A percentile compares a stretch with the other conserved stretches of the same genome.
Evolutionary conservation across 2,113 vertebrate genomes (phyloP).

Genomic region (Rattus rattus): DNA sequence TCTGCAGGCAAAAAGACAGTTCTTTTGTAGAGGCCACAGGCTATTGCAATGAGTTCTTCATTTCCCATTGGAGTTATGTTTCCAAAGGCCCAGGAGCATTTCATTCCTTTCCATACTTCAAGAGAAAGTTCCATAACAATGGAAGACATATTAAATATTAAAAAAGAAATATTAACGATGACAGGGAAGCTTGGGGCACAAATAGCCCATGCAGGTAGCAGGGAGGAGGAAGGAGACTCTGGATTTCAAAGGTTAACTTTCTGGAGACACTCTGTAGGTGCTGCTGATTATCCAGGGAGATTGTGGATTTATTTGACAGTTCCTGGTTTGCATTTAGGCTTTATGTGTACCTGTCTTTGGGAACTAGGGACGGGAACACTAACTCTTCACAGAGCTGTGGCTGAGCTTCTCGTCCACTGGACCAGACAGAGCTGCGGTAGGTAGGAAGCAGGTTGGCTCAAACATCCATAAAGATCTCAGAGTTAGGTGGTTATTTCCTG

Average conservation of each 20-base stretch:
- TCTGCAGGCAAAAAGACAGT: conserved; percentile 65
- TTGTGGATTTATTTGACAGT: conserved; percentile 28
- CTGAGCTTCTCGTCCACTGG: background rate
- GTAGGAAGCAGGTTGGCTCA: conserved; percentile 58
- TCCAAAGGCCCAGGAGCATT: conserved; percentile 77
- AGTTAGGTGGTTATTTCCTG: conserved; percentile 65
- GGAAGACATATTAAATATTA: conserved; percentile 44
- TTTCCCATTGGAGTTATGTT: conserved; percentile 78
- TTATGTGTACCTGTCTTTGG: background rate
- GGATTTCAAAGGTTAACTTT: conserved; percentile 52
- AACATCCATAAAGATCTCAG: conserved; percentile 5
- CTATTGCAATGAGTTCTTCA: conserved; percentile 64
- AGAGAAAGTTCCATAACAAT: conserved; percentile 57
- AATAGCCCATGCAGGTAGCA: background rate
- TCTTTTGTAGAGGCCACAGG: conserved; percentile 76
- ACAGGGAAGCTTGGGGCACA: background rate
- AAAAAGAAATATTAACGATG: conserved; percentile 31
- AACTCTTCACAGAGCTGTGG: conserved; percentile 18
- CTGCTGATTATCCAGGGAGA: conserved; percentile 28
- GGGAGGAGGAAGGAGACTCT: background rate
- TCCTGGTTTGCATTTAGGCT: conserved; percentile 22
- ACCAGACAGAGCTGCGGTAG: background rate
- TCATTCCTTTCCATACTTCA: conserved; percentile 35
- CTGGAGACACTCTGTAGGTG: background rate
- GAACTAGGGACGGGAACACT: conserved; percentile 19